phyloP scores from a whole-genome alignment of 1,140 invertebrate genomes.

The Nautilus pompilius region DNA sequence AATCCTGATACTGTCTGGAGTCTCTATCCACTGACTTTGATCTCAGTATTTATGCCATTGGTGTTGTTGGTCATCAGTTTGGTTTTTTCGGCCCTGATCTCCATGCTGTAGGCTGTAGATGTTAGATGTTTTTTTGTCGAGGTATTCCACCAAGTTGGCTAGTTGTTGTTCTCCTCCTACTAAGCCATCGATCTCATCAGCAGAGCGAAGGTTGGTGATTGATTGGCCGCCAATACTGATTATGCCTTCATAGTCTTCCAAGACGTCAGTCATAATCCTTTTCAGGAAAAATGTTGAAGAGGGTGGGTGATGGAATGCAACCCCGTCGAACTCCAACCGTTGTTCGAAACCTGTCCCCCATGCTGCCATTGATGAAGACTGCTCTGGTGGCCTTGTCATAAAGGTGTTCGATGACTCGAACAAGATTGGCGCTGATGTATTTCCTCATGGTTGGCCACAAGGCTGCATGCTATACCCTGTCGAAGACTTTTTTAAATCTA shows the following conservation, averaged over 20 bases:
- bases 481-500: conserved; percentile 18
- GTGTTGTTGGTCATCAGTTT: conserved; percentile 12
- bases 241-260: conserved; percentile 14
- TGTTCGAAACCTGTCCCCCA: conserved; percentile 15
- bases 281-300: conserved; percentile 20
- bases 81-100: conserved; percentile 17
- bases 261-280: conserved; percentile 12
- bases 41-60: conserved; percentile 6
- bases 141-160: conserved; percentile 7
- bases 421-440: conserved; percentile 11
- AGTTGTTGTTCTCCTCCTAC: too few relatives aligned
- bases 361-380: conserved; percentile 12
- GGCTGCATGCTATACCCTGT: conserved; percentile 17
- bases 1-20: not conserved
- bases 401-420: conserved; percentile 6
- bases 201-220: conserved; percentile 15
- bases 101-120: conserved; percentile 10
- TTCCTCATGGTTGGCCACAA: conserved; percentile 14
- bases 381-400: conserved; percentile 17
- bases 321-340: conserved; percentile 20
- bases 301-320: conserved; percentile 16
- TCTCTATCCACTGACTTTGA: conserved; percentile 4
- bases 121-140: conserved; percentile 10
- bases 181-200: conserved; percentile 18
- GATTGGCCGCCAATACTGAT: conserved; percentile 16